A percentile compares a stretch with the other conserved stretches of the same genome.
Conservation (phyloP, 2,113 vertebrate genomes). For the Neolamprologus fasciatus region DNA sequence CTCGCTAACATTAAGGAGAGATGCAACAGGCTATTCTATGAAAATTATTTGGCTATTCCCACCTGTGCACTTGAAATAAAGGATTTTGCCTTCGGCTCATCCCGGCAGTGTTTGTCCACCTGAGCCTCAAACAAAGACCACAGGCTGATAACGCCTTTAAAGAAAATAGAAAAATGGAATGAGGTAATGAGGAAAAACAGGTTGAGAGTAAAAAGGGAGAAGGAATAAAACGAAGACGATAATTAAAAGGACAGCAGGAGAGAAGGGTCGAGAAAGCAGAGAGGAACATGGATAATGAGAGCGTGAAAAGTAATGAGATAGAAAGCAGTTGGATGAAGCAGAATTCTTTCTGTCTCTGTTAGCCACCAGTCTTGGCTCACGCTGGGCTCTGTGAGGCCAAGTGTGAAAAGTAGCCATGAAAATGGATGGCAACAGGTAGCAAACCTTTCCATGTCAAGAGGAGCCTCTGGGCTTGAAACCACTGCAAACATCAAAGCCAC, state of each 20-base stretch:
- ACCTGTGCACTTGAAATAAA: background rate
- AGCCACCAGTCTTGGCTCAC: background rate
- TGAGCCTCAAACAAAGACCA: background rate
- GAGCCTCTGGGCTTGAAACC: constrained; percentile 3
- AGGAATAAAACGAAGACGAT: background rate
- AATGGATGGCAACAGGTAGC: constrained; percentile 44
- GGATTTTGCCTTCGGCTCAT: background rate
- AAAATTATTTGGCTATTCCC: constrained; percentile 15
- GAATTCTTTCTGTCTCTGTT: background rate
- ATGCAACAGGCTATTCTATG: constrained; percentile 14
- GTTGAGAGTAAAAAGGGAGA: background rate
- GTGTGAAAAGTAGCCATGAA: constrained; percentile 16
- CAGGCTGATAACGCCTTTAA: background rate
- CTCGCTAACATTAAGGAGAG: constrained; percentile 15
- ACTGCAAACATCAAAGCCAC: constrained; percentile 31
- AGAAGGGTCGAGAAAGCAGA: background rate
- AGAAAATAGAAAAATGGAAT: background rate
- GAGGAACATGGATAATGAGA: background rate
- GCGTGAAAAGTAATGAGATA: background rate
- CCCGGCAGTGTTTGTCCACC: background rate
- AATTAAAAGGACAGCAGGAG: background rate
- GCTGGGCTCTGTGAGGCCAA: background rate
- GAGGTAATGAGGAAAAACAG: background rate
- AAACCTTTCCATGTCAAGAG: constrained; percentile 9
- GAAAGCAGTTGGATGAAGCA: background rate